Conservation (phyloP, 1,140 invertebrate species). For the Trichomalopsis sarcophagae region DNA sequence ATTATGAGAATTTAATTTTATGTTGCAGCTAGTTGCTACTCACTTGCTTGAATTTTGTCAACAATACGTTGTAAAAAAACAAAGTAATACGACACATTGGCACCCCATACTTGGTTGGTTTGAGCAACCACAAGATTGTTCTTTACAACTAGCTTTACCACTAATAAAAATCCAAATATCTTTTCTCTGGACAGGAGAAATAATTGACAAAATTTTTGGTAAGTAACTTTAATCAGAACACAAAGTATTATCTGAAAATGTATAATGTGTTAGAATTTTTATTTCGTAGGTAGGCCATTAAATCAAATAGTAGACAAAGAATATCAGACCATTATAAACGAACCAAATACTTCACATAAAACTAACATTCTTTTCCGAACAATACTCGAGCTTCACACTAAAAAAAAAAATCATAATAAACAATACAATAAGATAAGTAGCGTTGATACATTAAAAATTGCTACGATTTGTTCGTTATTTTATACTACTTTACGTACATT, state of each 20-base stretch:
- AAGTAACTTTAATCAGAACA: slow-evolving; percentile 34
- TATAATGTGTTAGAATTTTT: slow-evolving; percentile 17
- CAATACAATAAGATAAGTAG: slow-evolving; percentile 85
- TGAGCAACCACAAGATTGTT: slow-evolving; percentile 87
- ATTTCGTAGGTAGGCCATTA: slow-evolving; percentile 71
- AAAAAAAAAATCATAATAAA: slow-evolving; percentile 78
- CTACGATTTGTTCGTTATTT: slow-evolving; percentile 92
- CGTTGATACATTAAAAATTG: slow-evolving; percentile 86
- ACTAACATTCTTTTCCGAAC: slow-evolving; percentile 74
- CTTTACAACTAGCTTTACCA: slow-evolving; percentile 88
- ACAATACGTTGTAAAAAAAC: slow-evolving; percentile 89
- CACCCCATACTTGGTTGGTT: slow-evolving; percentile 99
- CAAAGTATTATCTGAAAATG: neutral
- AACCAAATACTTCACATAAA: slow-evolving; percentile 67
- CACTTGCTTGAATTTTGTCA: slow-evolving; percentile 89
- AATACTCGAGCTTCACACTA: slow-evolving; percentile 74
- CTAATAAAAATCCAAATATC: slow-evolving; percentile 89
- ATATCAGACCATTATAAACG: slow-evolving; percentile 56
- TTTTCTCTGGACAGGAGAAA: slow-evolving; percentile 87
- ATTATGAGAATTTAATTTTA: neutral
- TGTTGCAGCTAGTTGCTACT: slow-evolving; percentile 79
- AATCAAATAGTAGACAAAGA: slow-evolving; percentile 74
- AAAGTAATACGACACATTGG: slow-evolving; percentile 95
- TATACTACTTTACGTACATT: slow-evolving; percentile 92
- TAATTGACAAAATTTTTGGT: slow-evolving; percentile 76